Base-by-base conservation (phyloP, 2,113 vertebrate genomes). In the Gasterosteus aculeatus region DNA sequence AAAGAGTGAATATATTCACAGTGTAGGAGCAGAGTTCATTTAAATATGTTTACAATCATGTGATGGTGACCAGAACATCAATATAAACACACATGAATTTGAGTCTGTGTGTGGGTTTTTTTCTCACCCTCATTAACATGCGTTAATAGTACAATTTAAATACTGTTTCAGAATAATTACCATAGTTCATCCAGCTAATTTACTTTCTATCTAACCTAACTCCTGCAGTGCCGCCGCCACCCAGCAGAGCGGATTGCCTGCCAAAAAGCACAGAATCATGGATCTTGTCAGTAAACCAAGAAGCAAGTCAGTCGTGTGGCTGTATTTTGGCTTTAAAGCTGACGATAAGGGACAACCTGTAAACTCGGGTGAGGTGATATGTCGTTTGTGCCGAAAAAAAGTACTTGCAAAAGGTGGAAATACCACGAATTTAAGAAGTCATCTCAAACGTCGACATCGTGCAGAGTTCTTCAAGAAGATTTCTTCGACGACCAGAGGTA, bases 391-490 rank as follows among this genome's bases (percentile, higher is more conserved):
- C 35, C 42, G 91, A 18, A 91, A 89, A 75, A 85, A 91, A 41
- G 91, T 92, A 26, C 88, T 86, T 0, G 82, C 86, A 5, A 92
- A 91, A 80, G 84, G 86, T 42, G 91, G 91, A 38, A 91, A 89
- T 56, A 91, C 91, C 18, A 91, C 91, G 14, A 92, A 92, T 75
- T 71, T 92, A 46, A 88, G 91, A 74, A 89, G 88, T 73, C 91
- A 92, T 8, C 83, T 92, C 68, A 88, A 29, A 46, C 79, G 85
- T 26, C 87, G 87, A 59, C 91, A 92, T 58, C 86, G 85, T 14
- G 82, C 84, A 10, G 85, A 91, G 68, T 83, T 89, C 56, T 75
- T 68, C 10, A 83, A 90, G 31, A 42, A 46, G 29, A 31, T 73
- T 69, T 71, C 80, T 56, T 76, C 78, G 26, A 22, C 83, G 29